Evolutionary conservation across 2,888 invertebrate genomes (phyloP), one percentile per base, ranked within the genome.

Genomic region (Eutolmus rufibarbis): DNA sequence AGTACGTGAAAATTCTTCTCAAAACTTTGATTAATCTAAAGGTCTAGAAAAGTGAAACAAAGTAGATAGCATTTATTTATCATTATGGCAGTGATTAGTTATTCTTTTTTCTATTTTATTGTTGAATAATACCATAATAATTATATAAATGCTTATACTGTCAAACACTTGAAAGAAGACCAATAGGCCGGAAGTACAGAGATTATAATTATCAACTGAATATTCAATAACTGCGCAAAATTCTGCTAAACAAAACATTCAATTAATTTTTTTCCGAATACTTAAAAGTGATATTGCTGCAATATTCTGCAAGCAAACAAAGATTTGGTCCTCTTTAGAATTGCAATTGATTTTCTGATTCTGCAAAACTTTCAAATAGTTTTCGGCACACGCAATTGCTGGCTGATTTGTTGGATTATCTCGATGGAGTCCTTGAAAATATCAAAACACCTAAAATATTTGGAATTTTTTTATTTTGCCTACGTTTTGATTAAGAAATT

Each of bases 391-490:
- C 79, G 51, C 79, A 56, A 79, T 14, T 9, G 51, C 23, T 46
- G 79, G 51, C 28, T 79, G 79, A 79, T 79, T 79, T 31, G 79
- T 79, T 79, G 51, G 9, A 56, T 79, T 79, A 79, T 79, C 79
- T 79, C 34, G 56, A 31, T 16, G 31, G 31, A 51, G 79, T 43
- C 79, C 79, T 79, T 79, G 79, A 46, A 79, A 79, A 79, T 51
- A 79, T 79, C 79, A 79, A 79, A 56, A 51, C 56, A 79, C 79
- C 79, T 51, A 79, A 79, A 79, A 79, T 79, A 79, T 56, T 79
- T 79, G 79, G 8, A 43, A 40, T 43, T 40, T 79, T 79, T 79
- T 79, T 79, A 56, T 46, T 51, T 51, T 56, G 28, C 51, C 46
- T 79, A 79, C 79, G 51, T 51, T 34, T 66, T 51, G 79, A 79